Percentiles rank a stretch among this genome's conserved stretches.
These are phyloP conservation scores for Tipula lateralis DNA, from an alignment of 2,888 invertebrate genomes.

Conservation along the genomic window DNA sequence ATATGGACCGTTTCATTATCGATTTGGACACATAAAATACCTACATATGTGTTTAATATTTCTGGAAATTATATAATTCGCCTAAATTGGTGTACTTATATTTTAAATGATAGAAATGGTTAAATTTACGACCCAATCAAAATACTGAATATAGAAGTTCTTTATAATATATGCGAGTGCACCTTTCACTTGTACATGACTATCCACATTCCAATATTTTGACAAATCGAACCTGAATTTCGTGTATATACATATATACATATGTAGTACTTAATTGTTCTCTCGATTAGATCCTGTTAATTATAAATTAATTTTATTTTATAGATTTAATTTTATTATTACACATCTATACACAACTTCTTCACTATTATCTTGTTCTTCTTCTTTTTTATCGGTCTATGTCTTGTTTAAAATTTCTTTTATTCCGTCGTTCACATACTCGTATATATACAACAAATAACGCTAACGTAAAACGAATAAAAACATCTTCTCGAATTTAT, in stretches of 20 bases:
- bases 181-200: neutral
- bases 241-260: neutral
- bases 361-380: neutral
- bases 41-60: too few relatives aligned
- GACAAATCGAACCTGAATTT: neutral
- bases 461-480: neutral
- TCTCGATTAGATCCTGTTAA: neutral
- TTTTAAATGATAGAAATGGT: too few relatives aligned
- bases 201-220: neutral
- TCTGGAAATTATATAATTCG: neutral
- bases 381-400: neutral
- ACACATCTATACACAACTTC: neutral
- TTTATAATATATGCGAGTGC: neutral
- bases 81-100: neutral
- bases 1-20: neutral
- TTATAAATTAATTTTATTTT: neutral
- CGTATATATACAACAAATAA: conserved; percentile 7
- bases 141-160: too few relatives aligned
- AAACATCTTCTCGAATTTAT: neutral
- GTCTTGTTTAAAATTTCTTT: neutral
- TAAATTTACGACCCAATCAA: too few relatives aligned
- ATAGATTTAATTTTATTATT: neutral
- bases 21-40: neutral
- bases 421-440: neutral
- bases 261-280: too few relatives aligned